These are phyloP conservation scores for Junonia oenone DNA, from an alignment of 2,888 invertebrate species.

Conservation along the genomic window DNA sequence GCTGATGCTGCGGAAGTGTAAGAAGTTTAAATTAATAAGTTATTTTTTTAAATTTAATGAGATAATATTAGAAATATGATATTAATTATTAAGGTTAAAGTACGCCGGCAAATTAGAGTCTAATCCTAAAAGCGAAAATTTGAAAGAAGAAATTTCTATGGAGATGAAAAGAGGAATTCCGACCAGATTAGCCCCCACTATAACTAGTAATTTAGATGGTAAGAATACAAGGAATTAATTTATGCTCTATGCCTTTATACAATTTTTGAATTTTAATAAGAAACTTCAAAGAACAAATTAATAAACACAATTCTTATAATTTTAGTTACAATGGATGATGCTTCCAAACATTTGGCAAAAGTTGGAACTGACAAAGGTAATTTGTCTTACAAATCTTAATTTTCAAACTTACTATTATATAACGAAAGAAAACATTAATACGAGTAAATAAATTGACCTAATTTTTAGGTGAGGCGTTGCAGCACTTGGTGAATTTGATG, in stretches of 20 bases:
- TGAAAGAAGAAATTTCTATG: conserved; percentile 40
- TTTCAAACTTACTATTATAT: too few species aligned
- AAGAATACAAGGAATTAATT: too few species aligned
- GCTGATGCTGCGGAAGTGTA: conserved; percentile 51
- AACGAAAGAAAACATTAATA: too few species aligned
- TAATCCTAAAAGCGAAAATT: conserved; percentile 36
- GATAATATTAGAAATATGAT: too few species aligned
- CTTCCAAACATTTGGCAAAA: conserved; percentile 51
- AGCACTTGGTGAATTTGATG: conserved; percentile 48
- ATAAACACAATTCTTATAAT: too few species aligned
- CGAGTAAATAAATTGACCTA: too few species aligned
- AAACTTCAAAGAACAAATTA: too few species aligned
- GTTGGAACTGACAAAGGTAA: conserved; percentile 50
- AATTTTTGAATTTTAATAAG: too few species aligned
- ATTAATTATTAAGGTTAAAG: conserved; percentile 38
- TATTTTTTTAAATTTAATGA: background rate
- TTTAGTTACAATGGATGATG: conserved; percentile 46
- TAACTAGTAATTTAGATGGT: conserved; percentile 42
- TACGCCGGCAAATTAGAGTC: conserved; percentile 42
- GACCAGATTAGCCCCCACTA: conserved; percentile 38
- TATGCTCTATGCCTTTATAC: background rate
- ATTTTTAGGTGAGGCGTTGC: conserved; percentile 52
- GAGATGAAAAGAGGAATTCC: conserved; percentile 48
- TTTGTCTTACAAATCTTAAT: too few species aligned
- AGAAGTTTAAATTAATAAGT: conserved; percentile 22